Conservation (phyloP, 2,113 vertebrate species). For the Gnathonemus longibarbis region DNA sequence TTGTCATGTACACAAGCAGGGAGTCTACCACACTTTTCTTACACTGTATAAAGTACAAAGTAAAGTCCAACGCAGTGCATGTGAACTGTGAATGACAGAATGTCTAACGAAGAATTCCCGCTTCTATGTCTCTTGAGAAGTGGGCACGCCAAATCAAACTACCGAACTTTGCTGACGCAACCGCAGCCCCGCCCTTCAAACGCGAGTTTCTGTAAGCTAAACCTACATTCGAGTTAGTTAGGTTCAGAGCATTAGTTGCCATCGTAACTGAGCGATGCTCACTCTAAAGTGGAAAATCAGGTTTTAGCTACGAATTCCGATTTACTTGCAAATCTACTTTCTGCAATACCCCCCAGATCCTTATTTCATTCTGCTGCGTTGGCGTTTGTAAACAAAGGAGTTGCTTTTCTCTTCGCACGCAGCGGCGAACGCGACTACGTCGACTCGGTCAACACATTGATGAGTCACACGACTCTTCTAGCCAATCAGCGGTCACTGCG, state of each 20-base stretch:
- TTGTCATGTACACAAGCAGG: neutral
- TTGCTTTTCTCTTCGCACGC: neutral
- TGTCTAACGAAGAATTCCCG: neutral
- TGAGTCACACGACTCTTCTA: neutral
- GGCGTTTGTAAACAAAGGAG: neutral
- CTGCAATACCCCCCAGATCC: neutral
- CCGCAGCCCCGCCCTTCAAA: neutral
- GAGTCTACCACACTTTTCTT: neutral
- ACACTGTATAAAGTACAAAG: neutral
- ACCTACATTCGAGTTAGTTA: neutral
- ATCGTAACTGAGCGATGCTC: neutral
- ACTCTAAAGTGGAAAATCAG: neutral
- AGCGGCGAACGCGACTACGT: neutral
- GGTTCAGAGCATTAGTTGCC: neutral
- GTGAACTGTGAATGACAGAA: neutral
- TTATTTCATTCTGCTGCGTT: neutral
- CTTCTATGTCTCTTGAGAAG: neutral
- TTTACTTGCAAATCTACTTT: neutral
- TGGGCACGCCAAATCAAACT: neutral
- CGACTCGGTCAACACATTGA: neutral
- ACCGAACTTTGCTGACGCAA: neutral
- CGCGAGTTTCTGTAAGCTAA: neutral
- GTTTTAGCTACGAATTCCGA: neutral
- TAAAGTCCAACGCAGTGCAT: neutral
- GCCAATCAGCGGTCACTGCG: neutral